phyloP scores from a whole-genome alignment of 2,797 vertebrate species.

The Erethizon dorsatum region DNA sequence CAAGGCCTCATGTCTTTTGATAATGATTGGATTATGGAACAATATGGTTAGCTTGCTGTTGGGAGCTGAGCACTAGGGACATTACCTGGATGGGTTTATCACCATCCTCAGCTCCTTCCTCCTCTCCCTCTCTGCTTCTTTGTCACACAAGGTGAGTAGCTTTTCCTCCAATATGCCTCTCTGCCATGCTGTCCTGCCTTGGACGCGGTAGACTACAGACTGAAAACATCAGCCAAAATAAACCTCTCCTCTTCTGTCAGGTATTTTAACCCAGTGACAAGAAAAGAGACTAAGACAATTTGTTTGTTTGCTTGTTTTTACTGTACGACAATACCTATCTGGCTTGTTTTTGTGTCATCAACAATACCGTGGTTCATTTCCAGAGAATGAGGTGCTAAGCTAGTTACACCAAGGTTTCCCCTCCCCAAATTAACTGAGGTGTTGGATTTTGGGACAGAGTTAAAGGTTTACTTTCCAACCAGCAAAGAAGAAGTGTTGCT shows the following conservation, averaged over 20 bases:
- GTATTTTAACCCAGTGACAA: background rate
- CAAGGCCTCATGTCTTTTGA: background rate
- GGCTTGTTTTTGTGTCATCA: background rate
- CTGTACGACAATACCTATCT: background rate
- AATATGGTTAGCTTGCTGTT: no score
- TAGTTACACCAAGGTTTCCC: background rate
- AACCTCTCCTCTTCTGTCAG: no score
- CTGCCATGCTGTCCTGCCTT: background rate
- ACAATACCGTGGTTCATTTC: background rate
- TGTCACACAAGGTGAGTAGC: background rate
- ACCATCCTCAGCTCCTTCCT: background rate
- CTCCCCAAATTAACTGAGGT: background rate
- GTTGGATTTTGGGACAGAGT: background rate
- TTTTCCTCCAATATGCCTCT: background rate
- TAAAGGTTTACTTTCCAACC: background rate
- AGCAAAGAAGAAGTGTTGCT: background rate
- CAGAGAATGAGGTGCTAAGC: background rate
- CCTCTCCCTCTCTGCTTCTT: background rate
- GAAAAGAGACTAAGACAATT: no score
- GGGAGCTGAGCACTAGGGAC: background rate
- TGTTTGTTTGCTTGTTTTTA: no score
- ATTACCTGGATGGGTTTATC: background rate
- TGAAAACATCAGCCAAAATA: background rate
- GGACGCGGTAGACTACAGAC: background rate
- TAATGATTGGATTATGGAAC: background rate